A percentile compares a stretch with the other conserved stretches of the same genome.
These are phyloP conservation scores for Villa cingulata DNA, from an alignment of 2,888 invertebrate species.

Conservation along the genomic window DNA sequence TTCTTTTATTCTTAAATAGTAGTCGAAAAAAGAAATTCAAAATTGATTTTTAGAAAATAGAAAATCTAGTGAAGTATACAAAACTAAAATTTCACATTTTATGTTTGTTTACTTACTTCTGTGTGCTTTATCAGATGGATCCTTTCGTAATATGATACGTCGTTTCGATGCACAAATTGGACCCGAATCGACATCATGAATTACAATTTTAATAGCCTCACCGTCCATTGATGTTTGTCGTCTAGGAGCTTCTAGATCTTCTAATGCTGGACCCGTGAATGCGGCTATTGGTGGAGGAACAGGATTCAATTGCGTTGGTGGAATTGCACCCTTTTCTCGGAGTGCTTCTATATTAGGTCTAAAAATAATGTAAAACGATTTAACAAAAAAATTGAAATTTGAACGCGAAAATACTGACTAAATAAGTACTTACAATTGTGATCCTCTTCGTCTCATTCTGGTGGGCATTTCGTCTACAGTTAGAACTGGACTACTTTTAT, in stretches of 20 bases:
- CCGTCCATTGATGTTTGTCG: slow-evolving; percentile 80
- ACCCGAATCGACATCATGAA: slow-evolving; percentile 78
- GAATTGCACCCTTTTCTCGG: slow-evolving; percentile 42
- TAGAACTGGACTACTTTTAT: slow-evolving; percentile 42
- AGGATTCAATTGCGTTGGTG: slow-evolving; percentile 31
- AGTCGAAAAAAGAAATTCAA: too few relatives aligned
- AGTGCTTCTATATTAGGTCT: slow-evolving; percentile 63
- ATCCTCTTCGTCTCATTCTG: slow-evolving; percentile 61
- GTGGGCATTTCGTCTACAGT: slow-evolving; percentile 61
- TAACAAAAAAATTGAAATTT: slow-evolving; percentile 15
- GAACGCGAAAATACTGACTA: not conserved
- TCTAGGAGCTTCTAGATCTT: slow-evolving; percentile 48
- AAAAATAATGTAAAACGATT: too few relatives aligned
- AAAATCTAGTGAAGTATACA: slow-evolving; percentile 13
- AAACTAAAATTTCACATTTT: too few relatives aligned
- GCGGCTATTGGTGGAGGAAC: slow-evolving; percentile 34
- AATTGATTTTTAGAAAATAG: too few relatives aligned
- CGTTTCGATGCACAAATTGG: slow-evolving; percentile 51
- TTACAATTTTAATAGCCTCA: slow-evolving; percentile 84
- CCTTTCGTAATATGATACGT: slow-evolving; percentile 58
- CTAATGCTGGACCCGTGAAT: slow-evolving; percentile 40
- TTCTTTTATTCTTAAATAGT: too few relatives aligned
- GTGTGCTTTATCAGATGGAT: slow-evolving; percentile 72
- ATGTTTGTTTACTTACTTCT: slow-evolving; percentile 70
- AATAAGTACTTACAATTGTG: slow-evolving; percentile 61